These are phyloP conservation scores for Sycophaga agraensis DNA, from an alignment of 1,140 invertebrate genomes.

Conservation along the genomic window DNA sequence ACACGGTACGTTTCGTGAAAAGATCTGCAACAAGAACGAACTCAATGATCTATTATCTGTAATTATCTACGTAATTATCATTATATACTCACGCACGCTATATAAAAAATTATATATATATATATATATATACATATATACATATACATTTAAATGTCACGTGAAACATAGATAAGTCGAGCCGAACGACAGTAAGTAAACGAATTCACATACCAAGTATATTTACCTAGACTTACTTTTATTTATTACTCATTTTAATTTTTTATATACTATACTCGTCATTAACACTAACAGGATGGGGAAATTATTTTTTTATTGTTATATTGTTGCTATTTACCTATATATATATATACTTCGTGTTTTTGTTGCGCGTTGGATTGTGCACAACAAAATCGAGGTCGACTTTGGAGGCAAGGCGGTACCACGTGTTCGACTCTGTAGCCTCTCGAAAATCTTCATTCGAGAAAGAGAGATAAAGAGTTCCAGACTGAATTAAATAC, in stretches of 20 bases:
- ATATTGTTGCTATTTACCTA: constrained; percentile 28
- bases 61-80: constrained; percentile 25
- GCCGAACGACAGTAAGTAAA: constrained; percentile 55
- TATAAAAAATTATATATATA: constrained; percentile 24
- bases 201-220: constrained; percentile 54
- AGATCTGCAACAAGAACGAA: constrained; percentile 40
- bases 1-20: constrained; percentile 27
- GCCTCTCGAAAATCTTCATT: background rate
- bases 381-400: constrained; percentile 21
- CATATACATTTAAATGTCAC: constrained; percentile 46
- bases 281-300: constrained; percentile 44
- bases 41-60: constrained; percentile 28
- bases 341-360: constrained; percentile 22
- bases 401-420: background rate
- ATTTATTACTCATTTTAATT: constrained; percentile 32
- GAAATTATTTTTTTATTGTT: constrained; percentile 31
- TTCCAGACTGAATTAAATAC: no score
- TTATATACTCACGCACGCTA: constrained; percentile 42
- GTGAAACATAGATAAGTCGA: constrained; percentile 50
- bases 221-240: constrained; percentile 41
- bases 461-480: background rate
- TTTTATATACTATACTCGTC: constrained; percentile 26
- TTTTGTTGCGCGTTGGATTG: constrained; percentile 19
- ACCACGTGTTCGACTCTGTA: background rate
- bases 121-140: constrained; percentile 6